phyloP scores from a whole-genome alignment of 2,797 vertebrate genomes.

The Gastrophryne carolinensis region DNA sequence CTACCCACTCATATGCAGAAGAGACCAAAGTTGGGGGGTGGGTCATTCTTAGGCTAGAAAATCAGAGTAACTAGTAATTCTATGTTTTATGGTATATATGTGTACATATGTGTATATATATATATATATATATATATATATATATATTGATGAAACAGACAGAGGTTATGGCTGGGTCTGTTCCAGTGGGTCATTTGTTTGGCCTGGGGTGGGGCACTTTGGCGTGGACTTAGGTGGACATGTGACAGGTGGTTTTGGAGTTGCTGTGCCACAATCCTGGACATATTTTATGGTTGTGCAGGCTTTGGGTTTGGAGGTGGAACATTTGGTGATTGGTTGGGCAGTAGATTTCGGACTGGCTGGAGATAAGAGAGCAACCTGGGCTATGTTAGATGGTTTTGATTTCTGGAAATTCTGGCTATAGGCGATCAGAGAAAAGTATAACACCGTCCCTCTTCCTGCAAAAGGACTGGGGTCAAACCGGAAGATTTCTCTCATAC shows the following conservation, averaged over 20 bases:
- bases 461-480: background rate
- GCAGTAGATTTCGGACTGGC: background rate
- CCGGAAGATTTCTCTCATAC: background rate
- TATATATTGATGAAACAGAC: no score
- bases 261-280: background rate
- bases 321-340: background rate
- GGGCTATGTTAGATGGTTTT: slow-evolving; percentile 12
- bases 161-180: no score
- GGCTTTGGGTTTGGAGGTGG: background rate
- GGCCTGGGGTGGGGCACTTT: background rate
- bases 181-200: no score
- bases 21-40: no score
- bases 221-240: background rate
- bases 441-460: background rate
- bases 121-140: no score
- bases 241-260: background rate
- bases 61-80: no score
- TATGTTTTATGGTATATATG: no score
- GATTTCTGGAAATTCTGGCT: background rate
- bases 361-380: background rate
- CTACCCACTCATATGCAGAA: no score
- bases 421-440: slow-evolving; percentile 21
- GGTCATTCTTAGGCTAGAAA: no score
- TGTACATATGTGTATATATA: no score
- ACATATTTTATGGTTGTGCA: background rate